Evolutionary conservation across 1,140 invertebrate genomes (phyloP).

Genomic region (Ruditapes philippinarum): DNA sequence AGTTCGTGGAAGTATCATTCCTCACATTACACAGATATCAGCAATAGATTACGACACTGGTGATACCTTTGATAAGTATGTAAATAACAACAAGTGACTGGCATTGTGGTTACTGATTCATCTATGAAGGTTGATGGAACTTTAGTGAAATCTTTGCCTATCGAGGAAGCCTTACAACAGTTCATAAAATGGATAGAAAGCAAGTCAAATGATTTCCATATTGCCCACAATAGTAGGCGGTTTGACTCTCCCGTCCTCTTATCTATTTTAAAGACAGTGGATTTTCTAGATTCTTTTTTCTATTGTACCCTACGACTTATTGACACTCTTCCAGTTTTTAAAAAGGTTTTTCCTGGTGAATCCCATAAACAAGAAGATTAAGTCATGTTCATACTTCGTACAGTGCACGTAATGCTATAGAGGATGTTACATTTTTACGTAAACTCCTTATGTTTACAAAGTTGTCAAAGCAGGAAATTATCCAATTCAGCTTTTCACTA

Average conservation of each 20-base stretch:
- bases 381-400: no score
- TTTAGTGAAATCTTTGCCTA: neutral
- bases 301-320: neutral
- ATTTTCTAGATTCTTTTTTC: neutral
- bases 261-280: neutral
- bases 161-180: neutral
- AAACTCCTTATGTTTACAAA: neutral
- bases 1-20: no score
- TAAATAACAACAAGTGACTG: neutral
- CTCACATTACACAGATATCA: no score
- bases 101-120: neutral
- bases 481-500: neutral
- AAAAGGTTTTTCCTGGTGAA: no score
- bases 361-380: neutral
- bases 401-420: neutral
- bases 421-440: neutral
- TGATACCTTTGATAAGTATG: no score
- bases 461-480: neutral
- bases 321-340: neutral
- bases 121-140: neutral
- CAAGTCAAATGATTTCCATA: neutral
- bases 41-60: no score
- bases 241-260: constrained; percentile 7
- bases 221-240: neutral
- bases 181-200: neutral